Evolutionary conservation across 2,888 invertebrate species (phyloP), one percentile per base, ranked within the genome.

Genomic region (Cryptus armator): DNA sequence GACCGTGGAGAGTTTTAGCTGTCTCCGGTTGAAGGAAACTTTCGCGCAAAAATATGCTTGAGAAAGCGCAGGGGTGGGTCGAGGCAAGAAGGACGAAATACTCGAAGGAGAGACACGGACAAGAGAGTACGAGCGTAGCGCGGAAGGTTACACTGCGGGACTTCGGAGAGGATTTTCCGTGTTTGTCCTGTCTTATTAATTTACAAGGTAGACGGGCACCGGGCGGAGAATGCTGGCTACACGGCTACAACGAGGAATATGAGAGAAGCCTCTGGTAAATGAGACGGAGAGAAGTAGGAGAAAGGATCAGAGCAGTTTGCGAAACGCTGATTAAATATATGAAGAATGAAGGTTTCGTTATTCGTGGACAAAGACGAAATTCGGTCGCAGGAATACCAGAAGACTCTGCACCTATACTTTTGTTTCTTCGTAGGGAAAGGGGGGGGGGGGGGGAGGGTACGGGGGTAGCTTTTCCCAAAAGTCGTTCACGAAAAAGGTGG

Each of bases 161-260:
- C 67, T 56, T 4, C 67, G 46, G 4, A 59, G 68, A 62, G 46
- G 74, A 86, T 84, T 88, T 87, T 84, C 85, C 87, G 86, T 91
- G 90, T 90, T 90, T 90, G 88, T 87, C 87, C 89, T 86, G 88
- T 80, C 89, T 90, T 91, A 91, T 91, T 91, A 91, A 91, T 91
- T 90, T 90, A 90, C 89, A 90, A 87, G 88, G 84, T 80, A 56
- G 44, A 82, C 43, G 70, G 70, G 59, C 67, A 80, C 56, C 56
- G 75, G 32, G 81, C 51, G 56, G 56, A 24, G 12, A 37, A n/a
- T n/a, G 14, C 1, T 32, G 24, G n/a, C n/a, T 4, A 14, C 14
- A 14, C 29, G n/a, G 32, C 5, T 32, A 3, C 7, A n/a, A 24
- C 56, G 59, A 37, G 59, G 24, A 62, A 74, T 46, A 75, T 48